Conservation (phyloP, 2,888 invertebrate genomes). For the Diarsia brunnea region DNA sequence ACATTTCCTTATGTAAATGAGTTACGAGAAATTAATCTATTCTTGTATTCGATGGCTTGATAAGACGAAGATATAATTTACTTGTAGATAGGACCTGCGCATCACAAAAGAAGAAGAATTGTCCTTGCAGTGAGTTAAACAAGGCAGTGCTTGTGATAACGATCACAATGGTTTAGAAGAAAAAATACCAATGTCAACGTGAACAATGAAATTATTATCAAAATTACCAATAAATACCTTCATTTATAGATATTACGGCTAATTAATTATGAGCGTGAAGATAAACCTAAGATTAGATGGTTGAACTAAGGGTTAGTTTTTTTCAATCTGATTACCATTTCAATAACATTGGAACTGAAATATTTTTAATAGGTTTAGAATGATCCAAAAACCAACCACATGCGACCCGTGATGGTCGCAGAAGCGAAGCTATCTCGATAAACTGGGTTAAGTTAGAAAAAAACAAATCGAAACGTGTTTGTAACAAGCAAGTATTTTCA, state of each 20-base stretch:
- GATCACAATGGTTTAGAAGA: not conserved
- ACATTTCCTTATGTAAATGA: not conserved
- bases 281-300: not conserved
- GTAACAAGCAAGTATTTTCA: not conserved
- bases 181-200: not conserved
- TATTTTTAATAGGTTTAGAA: not conserved
- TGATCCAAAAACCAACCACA: not conserved
- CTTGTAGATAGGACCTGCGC: not conserved
- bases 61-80: not conserved
- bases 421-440: not conserved
- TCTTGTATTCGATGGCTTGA: not conserved
- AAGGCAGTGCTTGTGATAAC: not conserved
- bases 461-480: not conserved
- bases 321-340: not conserved
- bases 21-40: not conserved
- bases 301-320: not conserved
- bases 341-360: not conserved
- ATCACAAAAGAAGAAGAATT: not conserved
- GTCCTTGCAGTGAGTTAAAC: no score
- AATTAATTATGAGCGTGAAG: not conserved
- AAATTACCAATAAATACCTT: not conserved
- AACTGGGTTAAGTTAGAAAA: not conserved
- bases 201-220: slow-evolving; percentile 3
- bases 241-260: not conserved
- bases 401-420: not conserved